phyloP scores from a whole-genome alignment of 2,797 vertebrate species.

The Acomys russatus region DNA sequence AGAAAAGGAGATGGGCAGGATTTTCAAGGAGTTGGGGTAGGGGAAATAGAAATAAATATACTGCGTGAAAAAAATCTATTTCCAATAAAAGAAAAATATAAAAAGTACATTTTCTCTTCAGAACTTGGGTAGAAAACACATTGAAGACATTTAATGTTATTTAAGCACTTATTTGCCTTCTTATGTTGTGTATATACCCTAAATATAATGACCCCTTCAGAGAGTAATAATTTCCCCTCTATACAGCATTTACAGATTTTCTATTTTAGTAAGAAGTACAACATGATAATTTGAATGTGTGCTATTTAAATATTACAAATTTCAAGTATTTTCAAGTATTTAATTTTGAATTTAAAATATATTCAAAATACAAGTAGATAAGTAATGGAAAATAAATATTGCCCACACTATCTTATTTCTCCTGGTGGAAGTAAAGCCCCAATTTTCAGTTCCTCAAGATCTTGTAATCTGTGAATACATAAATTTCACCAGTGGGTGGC shows the following conservation, averaged over 20 bases:
- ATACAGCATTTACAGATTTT: background rate
- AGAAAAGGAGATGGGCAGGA: too few species aligned
- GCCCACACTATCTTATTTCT: background rate
- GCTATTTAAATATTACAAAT: background rate
- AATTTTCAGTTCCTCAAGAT: slow-evolving; percentile 53
- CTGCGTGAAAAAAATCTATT: background rate
- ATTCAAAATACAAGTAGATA: background rate
- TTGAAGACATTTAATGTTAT: slow-evolving; percentile 7
- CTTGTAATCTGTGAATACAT: background rate
- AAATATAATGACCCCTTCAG: background rate
- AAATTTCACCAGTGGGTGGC: slow-evolving; percentile 51
- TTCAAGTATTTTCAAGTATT: slow-evolving; percentile 32
- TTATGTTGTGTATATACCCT: background rate
- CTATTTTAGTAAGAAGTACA: slow-evolving; percentile 34
- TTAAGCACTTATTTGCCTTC: slow-evolving; percentile 1
- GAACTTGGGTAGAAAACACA: background rate
- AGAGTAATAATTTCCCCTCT: background rate
- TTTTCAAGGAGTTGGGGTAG: background rate
- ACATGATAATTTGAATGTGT: background rate
- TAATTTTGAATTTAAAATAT: slow-evolving; percentile 50
- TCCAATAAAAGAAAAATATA: background rate
- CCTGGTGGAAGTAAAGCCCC: background rate
- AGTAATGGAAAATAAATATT: slow-evolving; percentile 32
- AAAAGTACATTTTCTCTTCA: slow-evolving; percentile 26
- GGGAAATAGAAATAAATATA: background rate